Evolutionary conservation across 2,113 vertebrate species (phyloP), one percentile per base, ranked within the genome.

Genomic region (Erythrolamprus reginae): DNA sequence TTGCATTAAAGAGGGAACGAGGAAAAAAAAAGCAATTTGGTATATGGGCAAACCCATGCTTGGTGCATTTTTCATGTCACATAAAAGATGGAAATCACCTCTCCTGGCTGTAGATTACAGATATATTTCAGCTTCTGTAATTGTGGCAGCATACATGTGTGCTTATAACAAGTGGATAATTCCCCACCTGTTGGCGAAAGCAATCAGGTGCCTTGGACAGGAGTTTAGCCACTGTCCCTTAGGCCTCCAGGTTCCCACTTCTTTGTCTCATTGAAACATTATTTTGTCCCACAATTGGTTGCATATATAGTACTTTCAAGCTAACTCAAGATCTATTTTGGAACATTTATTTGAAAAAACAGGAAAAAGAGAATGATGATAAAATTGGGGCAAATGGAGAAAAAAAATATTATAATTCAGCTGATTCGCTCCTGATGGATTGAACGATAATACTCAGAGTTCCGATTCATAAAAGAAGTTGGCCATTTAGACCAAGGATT

Each of bases 51-150:
- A 91, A 88, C 90, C 33, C 50, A 47, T 50, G 52, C 26, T 45
- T 13, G 53, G 90, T 88, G 52, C 70, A 91, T 91, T 91, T 91
- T 61, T 91, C 90, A 91, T 91, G 90, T 91, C 90, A 61, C 86
- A 91, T 91, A 88, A 91, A 77, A 91, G 86, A 91, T 91, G 90
- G 90, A 91, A 91, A 91, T 91, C 53, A 1, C 53, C 42, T 88
- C 77, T 91, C n/a, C 90, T 88, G 86, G 55, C 90, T 84, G 90
- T 28, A 87, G 90, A 83, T 88, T 88, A 88, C 86, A 24, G 77
- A 91, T 51, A 91, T 88, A 88, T 91, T 88, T 91, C 90, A 84
- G 70, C 70, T 5, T 38, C 70, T 84, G 70, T 61, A 83, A 91
- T 88, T 83, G 86, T 38, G 47, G 70, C 77, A 50, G 77, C 77